Conservation (phyloP, 2,113 vertebrate species). For the Athene cunicularia region DNA sequence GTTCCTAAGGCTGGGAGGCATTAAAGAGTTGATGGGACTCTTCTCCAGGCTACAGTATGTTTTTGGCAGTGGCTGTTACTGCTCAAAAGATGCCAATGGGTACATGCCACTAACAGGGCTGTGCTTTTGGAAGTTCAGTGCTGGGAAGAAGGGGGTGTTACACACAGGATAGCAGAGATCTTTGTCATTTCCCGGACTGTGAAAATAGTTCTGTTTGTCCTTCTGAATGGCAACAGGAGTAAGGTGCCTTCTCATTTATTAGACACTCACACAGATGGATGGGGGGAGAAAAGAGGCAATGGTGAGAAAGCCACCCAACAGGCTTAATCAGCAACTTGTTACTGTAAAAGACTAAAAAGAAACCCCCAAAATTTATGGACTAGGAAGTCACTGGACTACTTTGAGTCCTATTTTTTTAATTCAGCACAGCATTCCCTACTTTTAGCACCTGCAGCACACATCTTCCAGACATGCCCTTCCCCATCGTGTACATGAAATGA, state of each 20-base stretch:
- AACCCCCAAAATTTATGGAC: background rate
- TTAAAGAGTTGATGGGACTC: background rate
- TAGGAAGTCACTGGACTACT: background rate
- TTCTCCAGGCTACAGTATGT: background rate
- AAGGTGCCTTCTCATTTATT: background rate
- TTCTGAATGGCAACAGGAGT: background rate
- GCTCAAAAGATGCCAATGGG: background rate
- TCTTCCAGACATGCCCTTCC: background rate
- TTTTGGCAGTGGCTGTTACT: background rate
- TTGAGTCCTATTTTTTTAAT: background rate
- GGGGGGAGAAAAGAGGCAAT: background rate
- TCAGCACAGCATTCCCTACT: background rate
- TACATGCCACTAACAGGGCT: background rate
- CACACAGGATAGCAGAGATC: background rate
- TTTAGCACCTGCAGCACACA: background rate
- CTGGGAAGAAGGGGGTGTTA: background rate
- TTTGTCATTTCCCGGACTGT: background rate
- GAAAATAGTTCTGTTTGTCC: background rate
- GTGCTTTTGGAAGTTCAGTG: background rate
- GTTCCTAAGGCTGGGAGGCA: background rate
- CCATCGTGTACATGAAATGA: rapidly evolving
- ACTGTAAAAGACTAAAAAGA: background rate
- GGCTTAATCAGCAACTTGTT: background rate
- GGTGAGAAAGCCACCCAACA: background rate
- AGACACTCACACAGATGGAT: background rate